Conservation (phyloP, 53 echinoderm and acorn worm genomes). For the Pentamera pediparva region DNA sequence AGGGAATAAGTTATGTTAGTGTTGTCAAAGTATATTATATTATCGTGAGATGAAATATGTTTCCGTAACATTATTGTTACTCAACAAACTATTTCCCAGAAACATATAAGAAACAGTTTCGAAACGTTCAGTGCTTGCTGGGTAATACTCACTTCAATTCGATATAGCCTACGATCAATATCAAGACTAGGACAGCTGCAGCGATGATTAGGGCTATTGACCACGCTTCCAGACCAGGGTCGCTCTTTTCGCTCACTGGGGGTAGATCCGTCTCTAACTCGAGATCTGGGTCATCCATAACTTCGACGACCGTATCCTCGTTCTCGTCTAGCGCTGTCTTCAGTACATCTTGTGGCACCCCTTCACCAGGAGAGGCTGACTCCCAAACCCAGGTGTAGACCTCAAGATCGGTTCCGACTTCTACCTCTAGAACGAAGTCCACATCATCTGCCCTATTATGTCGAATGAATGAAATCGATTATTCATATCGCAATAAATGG, state of each 20-base stretch:
- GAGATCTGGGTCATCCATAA: conserved; percentile 10
- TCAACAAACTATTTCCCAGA: too few species aligned
- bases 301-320: background rate
- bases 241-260: background rate
- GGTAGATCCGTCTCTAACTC: background rate
- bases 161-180: conserved; percentile 17
- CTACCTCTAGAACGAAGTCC: conserved; percentile 32
- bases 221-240: conserved; percentile 12
- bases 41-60: too few species aligned
- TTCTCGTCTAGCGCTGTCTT: conserved; percentile 17
- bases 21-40: too few species aligned
- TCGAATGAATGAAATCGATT: too few species aligned
- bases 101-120: too few species aligned
- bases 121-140: background rate
- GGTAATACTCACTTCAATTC: background rate
- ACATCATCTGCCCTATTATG: conserved; percentile 52
- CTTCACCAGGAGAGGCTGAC: conserved; percentile 20
- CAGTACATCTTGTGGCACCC: conserved; percentile 17
- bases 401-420: conserved; percentile 45
- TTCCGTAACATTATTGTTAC: too few species aligned
- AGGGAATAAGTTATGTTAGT: too few species aligned
- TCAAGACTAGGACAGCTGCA: background rate
- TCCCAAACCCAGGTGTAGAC: conserved; percentile 67
- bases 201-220: conserved; percentile 22
- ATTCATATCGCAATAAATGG: too few species aligned